Percentiles rank a stretch among this genome's conserved stretches.
phyloP scores from a whole-genome alignment of 2,797 vertebrate genomes.

The Sylvia borin region DNA sequence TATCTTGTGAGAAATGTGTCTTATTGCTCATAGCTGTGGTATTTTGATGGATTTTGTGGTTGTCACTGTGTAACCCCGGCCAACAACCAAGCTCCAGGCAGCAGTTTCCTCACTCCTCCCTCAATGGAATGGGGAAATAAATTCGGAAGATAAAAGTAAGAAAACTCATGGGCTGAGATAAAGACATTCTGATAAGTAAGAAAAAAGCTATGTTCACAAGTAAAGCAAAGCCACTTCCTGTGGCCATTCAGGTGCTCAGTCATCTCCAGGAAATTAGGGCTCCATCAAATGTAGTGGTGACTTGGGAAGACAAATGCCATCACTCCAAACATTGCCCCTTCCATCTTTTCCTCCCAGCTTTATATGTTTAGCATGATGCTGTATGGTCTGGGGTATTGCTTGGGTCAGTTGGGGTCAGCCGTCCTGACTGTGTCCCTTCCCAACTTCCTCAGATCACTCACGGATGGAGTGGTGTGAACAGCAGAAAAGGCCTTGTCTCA shows the following conservation, averaged over 20 bases:
- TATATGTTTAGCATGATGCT: not conserved
- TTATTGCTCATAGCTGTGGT: not conserved
- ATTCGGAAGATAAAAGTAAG: not conserved
- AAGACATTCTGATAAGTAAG: not conserved
- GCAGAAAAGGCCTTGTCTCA: not conserved
- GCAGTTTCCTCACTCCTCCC: not conserved
- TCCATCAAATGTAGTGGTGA: not conserved
- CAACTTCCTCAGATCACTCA: not conserved
- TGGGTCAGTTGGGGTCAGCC: not conserved
- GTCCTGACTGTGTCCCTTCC: not conserved
- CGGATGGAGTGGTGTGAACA: not conserved
- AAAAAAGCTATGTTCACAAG: not conserved
- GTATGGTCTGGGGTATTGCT: not conserved
- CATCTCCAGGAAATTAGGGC: not conserved
- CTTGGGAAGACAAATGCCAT: not conserved
- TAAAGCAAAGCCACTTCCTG: not conserved
- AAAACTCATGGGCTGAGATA: not conserved
- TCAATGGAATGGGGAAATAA: not conserved
- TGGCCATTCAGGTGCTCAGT: not conserved
- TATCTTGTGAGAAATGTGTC: not conserved
- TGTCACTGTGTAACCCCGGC: not conserved
- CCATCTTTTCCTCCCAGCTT: not conserved
- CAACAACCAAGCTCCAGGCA: not conserved
- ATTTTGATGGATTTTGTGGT: not conserved
- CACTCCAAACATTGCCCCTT: not conserved